Evolutionary conservation across 2,797 vertebrate genomes (phyloP).

Genomic region (Paratrypauchen microcephalus): DNA sequence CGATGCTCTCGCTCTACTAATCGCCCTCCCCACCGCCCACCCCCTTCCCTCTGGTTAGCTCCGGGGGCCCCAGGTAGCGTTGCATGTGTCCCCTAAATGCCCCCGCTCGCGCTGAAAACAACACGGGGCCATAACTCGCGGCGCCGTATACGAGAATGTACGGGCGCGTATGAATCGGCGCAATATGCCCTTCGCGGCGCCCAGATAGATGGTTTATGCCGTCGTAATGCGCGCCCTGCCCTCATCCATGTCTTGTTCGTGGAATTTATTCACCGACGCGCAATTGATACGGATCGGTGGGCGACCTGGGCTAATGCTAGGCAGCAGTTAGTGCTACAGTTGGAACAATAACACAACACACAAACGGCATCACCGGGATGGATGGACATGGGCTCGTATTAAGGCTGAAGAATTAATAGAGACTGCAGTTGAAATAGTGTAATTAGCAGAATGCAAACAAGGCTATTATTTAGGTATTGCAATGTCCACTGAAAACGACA

Average conservation of each 20-base stretch:
- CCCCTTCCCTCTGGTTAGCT: slow-evolving; percentile 44
- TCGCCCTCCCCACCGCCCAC: background rate
- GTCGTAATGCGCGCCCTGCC: slow-evolving; percentile 36
- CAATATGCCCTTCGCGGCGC: slow-evolving; percentile 35
- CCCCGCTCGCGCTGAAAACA: slow-evolving; percentile 52
- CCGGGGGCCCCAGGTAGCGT: slow-evolving; percentile 67
- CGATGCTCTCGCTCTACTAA: slow-evolving; percentile 25
- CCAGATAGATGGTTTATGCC: slow-evolving; percentile 44
- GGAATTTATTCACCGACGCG: slow-evolving; percentile 86
- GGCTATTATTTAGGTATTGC: background rate
- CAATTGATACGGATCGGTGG: slow-evolving; percentile 89
- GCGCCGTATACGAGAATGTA: slow-evolving; percentile 11
- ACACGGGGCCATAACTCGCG: slow-evolving; percentile 25
- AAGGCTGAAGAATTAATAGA: background rate
- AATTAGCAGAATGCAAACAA: background rate
- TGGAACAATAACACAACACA: slow-evolving; percentile 37
- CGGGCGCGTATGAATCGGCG: slow-evolving; percentile 34
- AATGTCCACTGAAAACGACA: background rate
- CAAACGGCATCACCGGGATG: slow-evolving; percentile 35
- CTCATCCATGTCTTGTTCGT: slow-evolving; percentile 78
- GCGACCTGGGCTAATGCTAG: slow-evolving; percentile 70
- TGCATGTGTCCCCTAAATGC: slow-evolving; percentile 51
- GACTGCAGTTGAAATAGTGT: background rate
- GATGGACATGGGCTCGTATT: slow-evolving; percentile 54
- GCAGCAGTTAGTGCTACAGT: slow-evolving; percentile 7